Evolutionary conservation across 2,888 invertebrate species (phyloP), one percentile per base, ranked within the genome.

Genomic region (Fragum whitleyi): DNA sequence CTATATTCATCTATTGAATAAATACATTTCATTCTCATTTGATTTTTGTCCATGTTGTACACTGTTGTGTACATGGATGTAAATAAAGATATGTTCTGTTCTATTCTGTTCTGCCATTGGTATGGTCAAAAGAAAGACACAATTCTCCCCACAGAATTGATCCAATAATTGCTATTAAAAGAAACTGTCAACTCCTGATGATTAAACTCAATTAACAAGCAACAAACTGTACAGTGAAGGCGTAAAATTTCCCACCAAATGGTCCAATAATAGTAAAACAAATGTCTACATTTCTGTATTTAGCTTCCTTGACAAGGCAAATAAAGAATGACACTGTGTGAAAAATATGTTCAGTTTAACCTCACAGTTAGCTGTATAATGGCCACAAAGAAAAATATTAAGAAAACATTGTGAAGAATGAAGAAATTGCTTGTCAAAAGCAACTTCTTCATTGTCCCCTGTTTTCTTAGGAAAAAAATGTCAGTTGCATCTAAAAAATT

Each of bases 171-270:
- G 57, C 21, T 2, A 57, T 57, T 23, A 57, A 57, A 26, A 19
- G n/a, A 7, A 57, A 57, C 57, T 57, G 57, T 23, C 11, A 57
- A 57, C 21, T 57, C 7, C 57, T 5, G 23, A 9, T 57, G 57
- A 57, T 57, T 57, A 23, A 23, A n/a, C 26, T 26, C 11, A 57
- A 57, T 57, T 26, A 57, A 57, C 26, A 57, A 14, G 6, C 23
- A 26, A 23, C 23, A 57, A 57, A 57, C 57, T 57, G 21, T 21
- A 21, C n/a, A n/a, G n/a, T 23, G 23, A 23, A 3, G 57, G 57
- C 23, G 57, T 57, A 21, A 57, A 57, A 26, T 21, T 57, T 57
- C 26, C 57, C 57, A 57, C 57, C 57, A 23, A 57, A 23, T 23
- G 23, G 57, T 57, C 11, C 57, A 2, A 23, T n/a, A 26, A 57